Evolutionary conservation across 2,113 vertebrate genomes (phyloP), one percentile per base, ranked within the genome.

Genomic region (Microcebus ravelobensis): DNA sequence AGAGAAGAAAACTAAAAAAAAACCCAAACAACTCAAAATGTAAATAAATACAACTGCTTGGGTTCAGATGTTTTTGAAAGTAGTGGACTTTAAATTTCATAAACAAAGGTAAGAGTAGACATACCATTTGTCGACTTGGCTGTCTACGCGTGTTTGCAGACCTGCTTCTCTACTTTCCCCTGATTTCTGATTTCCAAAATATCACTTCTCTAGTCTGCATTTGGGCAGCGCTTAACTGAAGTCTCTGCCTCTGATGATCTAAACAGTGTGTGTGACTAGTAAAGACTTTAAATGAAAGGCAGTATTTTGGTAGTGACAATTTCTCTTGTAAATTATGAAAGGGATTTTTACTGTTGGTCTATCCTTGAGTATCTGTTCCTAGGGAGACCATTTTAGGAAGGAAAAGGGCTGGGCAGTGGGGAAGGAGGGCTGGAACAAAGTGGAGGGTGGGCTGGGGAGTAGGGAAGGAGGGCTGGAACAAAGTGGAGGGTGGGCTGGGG

Each of bases 381-480:
- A 96, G 77, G 97, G 91, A 98, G 92, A 97, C 98, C 98, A 76
- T 98, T 98, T 98, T 96, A 98, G 97, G 97, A 96, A 97, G 97
- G 87, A 96, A 97, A 97, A 95, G 79, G 97, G n/a, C n/a, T 96
- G 85, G 92, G 96, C 92, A 95, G 45, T 65, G 45, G 61, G 39
- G 89, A 42, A 52, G 36, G 12, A 21, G 52, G 57, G 85, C 57
- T 68, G 3, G 67, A 88, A 50, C 57, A 73, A 59, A 81, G 63
- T 55, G 59, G 87, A 80, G 42, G 42, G 42, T 42, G 42, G 42
- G 42, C 36, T 27, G 82, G 95, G 95, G 96, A 67, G 84, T 50
- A 50, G 94, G 39, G 89, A 42, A 52, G 36, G 12, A 21, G 52
- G 57, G 85, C 57, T 68, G 3, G 67, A 88, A 50, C 57, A 73